Evolutionary conservation across 1,140 invertebrate genomes (phyloP).

Genomic region (Polypedilum vanderplanki): DNA sequence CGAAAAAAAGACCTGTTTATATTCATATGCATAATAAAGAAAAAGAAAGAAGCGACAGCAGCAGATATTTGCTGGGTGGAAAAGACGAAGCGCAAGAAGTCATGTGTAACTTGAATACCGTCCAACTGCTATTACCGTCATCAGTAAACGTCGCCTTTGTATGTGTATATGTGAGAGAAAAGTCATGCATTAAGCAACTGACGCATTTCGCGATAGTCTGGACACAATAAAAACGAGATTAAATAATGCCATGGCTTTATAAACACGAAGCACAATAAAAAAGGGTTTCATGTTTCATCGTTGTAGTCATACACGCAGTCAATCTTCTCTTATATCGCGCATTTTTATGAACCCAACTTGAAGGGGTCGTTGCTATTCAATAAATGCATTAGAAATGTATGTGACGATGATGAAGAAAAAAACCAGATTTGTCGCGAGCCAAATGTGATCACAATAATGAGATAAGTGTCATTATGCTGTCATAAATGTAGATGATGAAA

Average conservation of each 20-base stretch:
- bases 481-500: background rate
- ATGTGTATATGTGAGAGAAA: background rate
- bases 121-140: background rate
- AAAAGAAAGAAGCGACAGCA: no score
- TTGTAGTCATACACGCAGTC: background rate
- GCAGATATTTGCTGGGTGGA: background rate
- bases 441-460: slow-evolving; percentile 3
- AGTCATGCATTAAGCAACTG: slow-evolving; percentile 14
- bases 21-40: no score
- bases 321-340: background rate
- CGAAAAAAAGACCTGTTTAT: no score
- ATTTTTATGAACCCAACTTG: background rate
- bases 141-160: no score
- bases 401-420: background rate
- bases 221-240: slow-evolving; percentile 23
- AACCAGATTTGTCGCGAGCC: slow-evolving; percentile 3
- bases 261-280: background rate
- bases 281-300: slow-evolving; percentile 16
- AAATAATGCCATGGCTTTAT: slow-evolving; percentile 9
- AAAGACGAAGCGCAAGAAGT: background rate
- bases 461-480: slow-evolving; percentile 8
- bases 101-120: slow-evolving; percentile 11
- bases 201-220: slow-evolving; percentile 24
- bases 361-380: slow-evolving; percentile 16
- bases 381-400: background rate